Percentiles rank a stretch among this genome's conserved stretches.
phyloP scores from a whole-genome alignment of 2,113 vertebrate species.

The Odontesthes bonariensis region DNA sequence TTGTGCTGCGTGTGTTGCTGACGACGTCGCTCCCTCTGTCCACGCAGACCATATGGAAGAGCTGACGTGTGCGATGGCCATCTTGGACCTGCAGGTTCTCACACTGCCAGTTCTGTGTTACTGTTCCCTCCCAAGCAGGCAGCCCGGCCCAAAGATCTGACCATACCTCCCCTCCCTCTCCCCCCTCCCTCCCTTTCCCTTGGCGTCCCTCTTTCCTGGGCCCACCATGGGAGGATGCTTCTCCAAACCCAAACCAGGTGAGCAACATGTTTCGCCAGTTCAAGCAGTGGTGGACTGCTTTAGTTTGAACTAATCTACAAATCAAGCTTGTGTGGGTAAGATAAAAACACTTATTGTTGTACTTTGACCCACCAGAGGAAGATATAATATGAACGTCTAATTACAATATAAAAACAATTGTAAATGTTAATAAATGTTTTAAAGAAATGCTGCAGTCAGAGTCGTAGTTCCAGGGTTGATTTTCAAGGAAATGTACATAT shows the following conservation, averaged over 20 bases:
- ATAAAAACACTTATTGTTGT: neutral
- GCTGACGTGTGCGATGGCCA: constrained; percentile 81
- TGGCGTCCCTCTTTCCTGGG: constrained; percentile 71
- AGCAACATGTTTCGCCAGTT: constrained; percentile 26
- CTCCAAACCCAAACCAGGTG: constrained; percentile 98
- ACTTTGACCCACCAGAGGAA: neutral
- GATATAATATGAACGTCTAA: neutral
- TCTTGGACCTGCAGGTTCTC: constrained; percentile 72
- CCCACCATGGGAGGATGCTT: constrained; percentile 97
- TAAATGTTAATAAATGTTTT: too few relatives aligned
- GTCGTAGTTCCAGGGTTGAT: too few relatives aligned
- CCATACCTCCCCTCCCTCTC: constrained; percentile 28
- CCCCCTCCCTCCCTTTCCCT: constrained; percentile 58
- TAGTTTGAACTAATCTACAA: neutral
- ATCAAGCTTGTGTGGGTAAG: neutral
- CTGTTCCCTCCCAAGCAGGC: constrained; percentile 58
- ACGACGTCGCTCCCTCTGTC: constrained; percentile 5
- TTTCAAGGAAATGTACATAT: neutral
- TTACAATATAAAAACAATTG: neutral
- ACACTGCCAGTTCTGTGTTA: constrained; percentile 65
- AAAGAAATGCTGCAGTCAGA: neutral
- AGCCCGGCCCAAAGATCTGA: constrained; percentile 67
- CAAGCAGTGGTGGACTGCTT: neutral
- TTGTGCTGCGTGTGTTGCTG: constrained; percentile 2
- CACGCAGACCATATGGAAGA: constrained; percentile 74